These are phyloP conservation scores for Drosophila rellima DNA, from an alignment of 2,888 invertebrate species.

Conservation along the genomic window DNA sequence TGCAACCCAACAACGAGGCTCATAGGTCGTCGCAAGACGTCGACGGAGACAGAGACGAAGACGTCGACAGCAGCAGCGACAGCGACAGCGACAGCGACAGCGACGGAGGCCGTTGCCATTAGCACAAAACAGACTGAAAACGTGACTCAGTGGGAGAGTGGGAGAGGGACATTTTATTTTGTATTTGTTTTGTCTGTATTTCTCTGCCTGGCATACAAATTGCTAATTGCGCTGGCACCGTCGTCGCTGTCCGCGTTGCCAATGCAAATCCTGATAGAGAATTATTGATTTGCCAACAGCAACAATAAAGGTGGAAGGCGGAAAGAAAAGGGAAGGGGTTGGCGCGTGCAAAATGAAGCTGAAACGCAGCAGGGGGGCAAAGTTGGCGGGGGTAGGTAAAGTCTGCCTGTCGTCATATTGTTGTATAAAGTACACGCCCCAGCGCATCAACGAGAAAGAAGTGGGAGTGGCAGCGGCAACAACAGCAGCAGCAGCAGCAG, in stretches of 20 bases:
- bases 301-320: constrained; percentile 7
- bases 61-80: too few species aligned
- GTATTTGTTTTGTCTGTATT: constrained; percentile 18
- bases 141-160: constrained; percentile 49
- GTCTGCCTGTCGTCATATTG: constrained; percentile 25
- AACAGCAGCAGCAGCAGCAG: not conserved
- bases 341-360: constrained; percentile 57
- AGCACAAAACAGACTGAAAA: constrained; percentile 8
- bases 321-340: constrained; percentile 2
- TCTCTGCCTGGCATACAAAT: constrained; percentile 68
- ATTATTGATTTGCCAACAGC: constrained; percentile 69
- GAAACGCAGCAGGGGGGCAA: constrained; percentile 27
- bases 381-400: not conserved
- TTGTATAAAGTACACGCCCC: constrained; percentile 44
- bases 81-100: not conserved
- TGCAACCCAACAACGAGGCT: constrained; percentile 35
- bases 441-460: constrained; percentile 5
- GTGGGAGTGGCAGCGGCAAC: constrained; percentile 1
- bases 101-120: constrained; percentile 10
- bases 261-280: constrained; percentile 71
- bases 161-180: constrained; percentile 11
- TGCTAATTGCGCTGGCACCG: constrained; percentile 58
- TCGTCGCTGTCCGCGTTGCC: constrained; percentile 18
- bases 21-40: constrained; percentile 26
- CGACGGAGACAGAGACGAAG: constrained; percentile 28